phyloP scores from a whole-genome alignment of 2,888 invertebrate species.

The Odontocerum albicorne region DNA sequence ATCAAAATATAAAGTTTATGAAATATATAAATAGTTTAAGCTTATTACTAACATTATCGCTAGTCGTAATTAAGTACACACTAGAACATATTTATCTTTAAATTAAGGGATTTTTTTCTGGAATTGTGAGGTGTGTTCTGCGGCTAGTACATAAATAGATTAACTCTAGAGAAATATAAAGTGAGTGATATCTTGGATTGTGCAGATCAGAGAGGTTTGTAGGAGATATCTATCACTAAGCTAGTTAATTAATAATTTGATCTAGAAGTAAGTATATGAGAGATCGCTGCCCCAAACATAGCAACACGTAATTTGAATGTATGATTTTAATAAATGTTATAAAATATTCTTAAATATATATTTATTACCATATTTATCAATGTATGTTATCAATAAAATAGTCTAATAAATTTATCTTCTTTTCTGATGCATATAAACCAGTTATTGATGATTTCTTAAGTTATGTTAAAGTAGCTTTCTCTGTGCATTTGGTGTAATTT shows the following conservation, averaged over 20 bases:
- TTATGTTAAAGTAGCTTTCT: too few species aligned
- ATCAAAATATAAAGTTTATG: too few species aligned
- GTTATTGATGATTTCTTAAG: conserved; percentile 15
- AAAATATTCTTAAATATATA: conserved; percentile 21
- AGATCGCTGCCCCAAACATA: conserved; percentile 37
- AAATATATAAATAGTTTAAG: too few species aligned
- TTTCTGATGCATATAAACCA: conserved; percentile 33
- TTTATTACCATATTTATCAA: conserved; percentile 26
- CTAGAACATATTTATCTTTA: too few species aligned
- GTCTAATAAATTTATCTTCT: conserved; percentile 37
- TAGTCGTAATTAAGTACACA: too few species aligned
- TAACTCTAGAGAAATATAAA: conserved; percentile 9
- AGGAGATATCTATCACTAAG: too few species aligned
- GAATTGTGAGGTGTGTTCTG: conserved; percentile 17
- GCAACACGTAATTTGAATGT: conserved; percentile 32
- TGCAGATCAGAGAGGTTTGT: not conserved
- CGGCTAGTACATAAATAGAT: conserved; percentile 35
- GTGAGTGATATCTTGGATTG: not conserved
- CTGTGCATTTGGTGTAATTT: too few species aligned
- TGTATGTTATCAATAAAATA: conserved; percentile 37
- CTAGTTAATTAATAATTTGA: too few species aligned
- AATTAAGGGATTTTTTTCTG: conserved; percentile 15
- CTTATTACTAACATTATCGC: too few species aligned
- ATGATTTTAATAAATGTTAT: conserved; percentile 27
- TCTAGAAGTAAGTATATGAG: conserved; percentile 22